Conservation (phyloP, 2,888 invertebrate genomes). For the Dasysyrphus tricinctus region DNA sequence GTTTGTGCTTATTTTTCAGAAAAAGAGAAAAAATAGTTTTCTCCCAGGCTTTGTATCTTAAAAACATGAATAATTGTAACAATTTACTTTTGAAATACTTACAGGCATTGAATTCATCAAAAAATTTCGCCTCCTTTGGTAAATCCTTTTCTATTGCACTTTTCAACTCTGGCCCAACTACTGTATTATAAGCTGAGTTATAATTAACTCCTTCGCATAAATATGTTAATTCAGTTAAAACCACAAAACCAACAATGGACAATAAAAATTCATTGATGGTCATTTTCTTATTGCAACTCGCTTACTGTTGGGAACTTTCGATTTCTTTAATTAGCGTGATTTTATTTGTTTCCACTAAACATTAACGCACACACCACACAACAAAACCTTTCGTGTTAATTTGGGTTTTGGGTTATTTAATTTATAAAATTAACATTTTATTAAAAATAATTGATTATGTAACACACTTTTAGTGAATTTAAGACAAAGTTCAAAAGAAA, state of each 20-base stretch:
- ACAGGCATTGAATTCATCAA: constrained; percentile 88
- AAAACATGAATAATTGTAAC: not conserved
- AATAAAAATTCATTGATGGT: constrained; percentile 63
- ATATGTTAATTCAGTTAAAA: constrained; percentile 60
- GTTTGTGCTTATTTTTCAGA: too few relatives aligned
- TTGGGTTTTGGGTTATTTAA: not conserved
- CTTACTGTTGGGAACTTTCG: constrained; percentile 55
- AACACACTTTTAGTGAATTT: not conserved
- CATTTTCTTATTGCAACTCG: constrained; percentile 58
- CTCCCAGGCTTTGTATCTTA: fast-evolving
- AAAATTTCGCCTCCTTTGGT: constrained; percentile 86
- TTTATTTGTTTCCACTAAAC: constrained; percentile 33
- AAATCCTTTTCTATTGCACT: constrained; percentile 81
- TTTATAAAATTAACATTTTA: constrained; percentile 60
- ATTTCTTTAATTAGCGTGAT: constrained; percentile 67
- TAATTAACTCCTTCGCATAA: constrained; percentile 77
- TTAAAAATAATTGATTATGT: not conserved
- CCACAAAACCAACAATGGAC: constrained; percentile 55
- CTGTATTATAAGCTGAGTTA: constrained; percentile 81
- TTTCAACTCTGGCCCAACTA: constrained; percentile 80
- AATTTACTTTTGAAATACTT: constrained; percentile 83
- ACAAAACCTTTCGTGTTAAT: constrained; percentile 25
- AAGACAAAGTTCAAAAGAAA: constrained; percentile 43
- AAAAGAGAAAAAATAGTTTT: too few relatives aligned
- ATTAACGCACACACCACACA: not conserved